phyloP scores from a whole-genome alignment of 2,888 invertebrate species.

The Icerya purchasi region DNA sequence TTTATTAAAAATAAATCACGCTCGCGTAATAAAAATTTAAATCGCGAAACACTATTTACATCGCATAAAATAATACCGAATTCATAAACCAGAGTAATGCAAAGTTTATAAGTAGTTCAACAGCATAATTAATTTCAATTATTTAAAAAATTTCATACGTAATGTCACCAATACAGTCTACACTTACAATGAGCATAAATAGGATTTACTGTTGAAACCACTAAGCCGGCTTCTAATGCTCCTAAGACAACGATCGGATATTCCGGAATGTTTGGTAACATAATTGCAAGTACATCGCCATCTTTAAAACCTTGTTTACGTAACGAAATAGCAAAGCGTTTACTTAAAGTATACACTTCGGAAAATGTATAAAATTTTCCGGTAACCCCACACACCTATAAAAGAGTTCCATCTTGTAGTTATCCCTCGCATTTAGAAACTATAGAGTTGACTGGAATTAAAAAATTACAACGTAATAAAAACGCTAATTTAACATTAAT shows the following conservation, averaged over 20 bases:
- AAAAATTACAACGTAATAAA: background rate
- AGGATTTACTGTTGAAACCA: slow-evolving; percentile 51
- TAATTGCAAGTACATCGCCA: slow-evolving; percentile 44
- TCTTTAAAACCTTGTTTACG: slow-evolving; percentile 40
- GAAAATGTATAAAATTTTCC: slow-evolving; percentile 50
- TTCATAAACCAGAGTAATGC: too few relatives aligned
- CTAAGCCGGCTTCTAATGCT: slow-evolving; percentile 41
- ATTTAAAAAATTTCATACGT: too few relatives aligned
- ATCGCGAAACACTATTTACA: too few relatives aligned
- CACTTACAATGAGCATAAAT: slow-evolving; percentile 36
- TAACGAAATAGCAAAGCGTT: slow-evolving; percentile 41
- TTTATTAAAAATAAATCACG: too few relatives aligned
- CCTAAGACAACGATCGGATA: slow-evolving; percentile 43
- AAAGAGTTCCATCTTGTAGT: slow-evolving; percentile 18
- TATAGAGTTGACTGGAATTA: background rate
- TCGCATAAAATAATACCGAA: too few relatives aligned
- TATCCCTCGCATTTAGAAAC: background rate
- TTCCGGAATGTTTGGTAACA: slow-evolving; percentile 57
- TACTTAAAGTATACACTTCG: slow-evolving; percentile 38
- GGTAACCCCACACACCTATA: slow-evolving; percentile 47
- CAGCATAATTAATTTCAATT: too few relatives aligned
- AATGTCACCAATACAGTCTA: too few relatives aligned
- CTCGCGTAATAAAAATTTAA: too few relatives aligned
- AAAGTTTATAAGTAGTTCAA: too few relatives aligned
- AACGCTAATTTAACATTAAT: background rate